These are phyloP conservation scores for Catocala nupta DNA, from an alignment of 2,888 invertebrate genomes.

Conservation along the genomic window DNA sequence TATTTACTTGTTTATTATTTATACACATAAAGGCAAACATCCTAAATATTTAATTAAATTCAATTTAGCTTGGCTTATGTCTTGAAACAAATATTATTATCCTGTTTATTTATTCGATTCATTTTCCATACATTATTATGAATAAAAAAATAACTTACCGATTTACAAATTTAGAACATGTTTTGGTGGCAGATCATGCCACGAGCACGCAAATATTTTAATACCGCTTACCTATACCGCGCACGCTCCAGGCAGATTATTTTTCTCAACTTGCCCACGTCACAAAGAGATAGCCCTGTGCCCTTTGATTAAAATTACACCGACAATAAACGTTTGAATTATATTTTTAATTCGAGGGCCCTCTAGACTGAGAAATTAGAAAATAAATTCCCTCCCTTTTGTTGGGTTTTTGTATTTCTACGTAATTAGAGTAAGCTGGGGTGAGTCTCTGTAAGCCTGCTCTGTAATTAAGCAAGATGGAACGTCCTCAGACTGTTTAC, in stretches of 20 bases:
- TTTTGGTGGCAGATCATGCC: conserved; percentile 12
- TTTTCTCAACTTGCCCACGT: conserved; percentile 33
- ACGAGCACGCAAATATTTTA: conserved; percentile 4
- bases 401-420: conserved; percentile 80
- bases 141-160: background rate
- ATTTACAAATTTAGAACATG: background rate
- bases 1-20: too few relatives aligned
- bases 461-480: conserved; percentile 82
- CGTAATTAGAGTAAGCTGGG: conserved; percentile 80
- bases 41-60: too few relatives aligned
- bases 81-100: too few relatives aligned
- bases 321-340: conserved; percentile 68
- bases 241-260: conserved; percentile 20
- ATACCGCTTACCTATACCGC: conserved; percentile 4
- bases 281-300: conserved; percentile 42
- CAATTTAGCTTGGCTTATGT: too few relatives aligned
- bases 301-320: conserved; percentile 66
- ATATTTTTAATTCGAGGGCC: conserved; percentile 74
- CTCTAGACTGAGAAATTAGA: conserved; percentile 75
- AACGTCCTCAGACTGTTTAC: conserved; percentile 69
- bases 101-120: too few relatives aligned
- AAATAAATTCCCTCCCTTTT: conserved; percentile 76
- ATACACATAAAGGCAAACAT: too few relatives aligned
- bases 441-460: conserved; percentile 66
- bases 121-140: too few relatives aligned